A percentile compares a stretch with the other conserved stretches of the same genome.
phyloP scores from a whole-genome alignment of 2,888 invertebrate species.

The Trichacis sp. region DNA sequence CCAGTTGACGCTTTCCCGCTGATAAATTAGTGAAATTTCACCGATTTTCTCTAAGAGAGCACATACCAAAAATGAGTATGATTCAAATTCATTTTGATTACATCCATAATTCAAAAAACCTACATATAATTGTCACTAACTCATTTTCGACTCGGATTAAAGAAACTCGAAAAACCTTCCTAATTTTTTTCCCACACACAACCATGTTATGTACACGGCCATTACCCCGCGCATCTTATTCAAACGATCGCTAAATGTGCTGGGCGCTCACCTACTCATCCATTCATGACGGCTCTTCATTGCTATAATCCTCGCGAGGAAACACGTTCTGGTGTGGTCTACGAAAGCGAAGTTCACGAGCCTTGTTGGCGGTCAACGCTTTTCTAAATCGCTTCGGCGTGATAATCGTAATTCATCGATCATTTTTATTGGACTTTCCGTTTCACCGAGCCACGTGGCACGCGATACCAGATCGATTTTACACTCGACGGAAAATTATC shows the following conservation, averaged over 20 bases:
- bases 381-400: not conserved
- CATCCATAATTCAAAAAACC: too few species aligned
- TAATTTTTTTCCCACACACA: too few species aligned
- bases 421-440: not conserved
- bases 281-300: slow-evolving; percentile 41
- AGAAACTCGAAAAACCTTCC: too few species aligned
- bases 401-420: not conserved
- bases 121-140: too few species aligned
- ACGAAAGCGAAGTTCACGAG: slow-evolving; percentile 16
- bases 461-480: too few species aligned
- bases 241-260: slow-evolving; percentile 11
- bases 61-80: too few species aligned
- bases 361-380: not conserved
- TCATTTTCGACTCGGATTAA: too few species aligned
- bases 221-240: slow-evolving; percentile 24
- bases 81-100: too few species aligned
- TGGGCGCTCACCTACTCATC: slow-evolving; percentile 29
- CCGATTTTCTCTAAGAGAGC: too few species aligned
- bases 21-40: too few species aligned
- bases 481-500: not conserved
- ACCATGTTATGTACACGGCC: too few species aligned
- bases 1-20: too few species aligned
- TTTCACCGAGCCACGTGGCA: not conserved
- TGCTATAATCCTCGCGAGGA: slow-evolving; percentile 31
- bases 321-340: slow-evolving; percentile 19